Evolutionary conservation across 2,797 vertebrate species (phyloP), one percentile per base, ranked within the genome.

Genomic region (Melanotaenia parkinsoni): DNA sequence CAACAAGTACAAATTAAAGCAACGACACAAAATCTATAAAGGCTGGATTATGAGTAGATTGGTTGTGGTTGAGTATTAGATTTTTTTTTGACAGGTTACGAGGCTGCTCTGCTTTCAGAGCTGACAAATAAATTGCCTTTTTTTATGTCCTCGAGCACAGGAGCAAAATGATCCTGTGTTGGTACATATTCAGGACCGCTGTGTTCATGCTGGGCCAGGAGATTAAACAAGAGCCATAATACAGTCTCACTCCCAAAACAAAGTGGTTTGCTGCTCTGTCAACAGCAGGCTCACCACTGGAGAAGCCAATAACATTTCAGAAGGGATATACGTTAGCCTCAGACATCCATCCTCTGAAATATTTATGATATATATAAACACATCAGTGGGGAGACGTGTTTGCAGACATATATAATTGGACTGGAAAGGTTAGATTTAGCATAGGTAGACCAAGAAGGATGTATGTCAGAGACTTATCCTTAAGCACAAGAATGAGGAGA

Each of bases 381-480:
- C 37, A 51, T 28, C 47, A 26, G 56, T 16, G 1, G 40, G 37
- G 59, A 70, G 62, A 57, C 9, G 7, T 35, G 72, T 77, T 84
- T 78, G 74, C 58, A 56, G 83, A 80, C 72, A 88, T 83, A 82
- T 86, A 90, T 89, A 90, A 93, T 86, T 86, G 86, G 80, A 86
- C 56, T 77, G 74, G 76, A 93, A 93, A 93, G 89, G 90, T 90
- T 89, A 89, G 67, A 69, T 82, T 84, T 85, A 88, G 79, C 88
- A 88, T 84, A 87, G 79, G 30, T 71, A 79, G 79, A 82, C 59
- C 37, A 59, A 77, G 57, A 65, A 67, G 71, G 66, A 20, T 59
- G 56, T 38, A 67, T 33, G 72, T 70, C 62, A 32, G 26, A 24
- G 28, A 20, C 30, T n/a, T 26, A 77, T 73, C 57, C 76, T 58